A percentile compares a stretch with the other conserved stretches of the same genome.
Conservation (phyloP, 2,113 vertebrate genomes). For the Sisor rabdophorus region DNA sequence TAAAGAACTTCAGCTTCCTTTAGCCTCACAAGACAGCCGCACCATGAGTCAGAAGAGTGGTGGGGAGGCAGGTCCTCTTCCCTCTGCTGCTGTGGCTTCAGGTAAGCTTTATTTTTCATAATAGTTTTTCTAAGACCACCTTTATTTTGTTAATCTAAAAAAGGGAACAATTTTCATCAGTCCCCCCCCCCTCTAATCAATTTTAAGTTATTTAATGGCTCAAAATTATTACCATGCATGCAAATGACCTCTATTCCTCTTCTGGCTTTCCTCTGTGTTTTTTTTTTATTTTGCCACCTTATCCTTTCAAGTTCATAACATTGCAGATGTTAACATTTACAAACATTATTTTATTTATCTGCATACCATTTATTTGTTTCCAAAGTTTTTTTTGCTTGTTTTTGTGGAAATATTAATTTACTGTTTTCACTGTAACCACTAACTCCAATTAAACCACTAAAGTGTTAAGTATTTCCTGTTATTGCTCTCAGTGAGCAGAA, state of each 20-base stretch:
- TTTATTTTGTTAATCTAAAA: slow-evolving; percentile 14
- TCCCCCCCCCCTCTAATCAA: slow-evolving; percentile 27
- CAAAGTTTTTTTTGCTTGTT: neutral
- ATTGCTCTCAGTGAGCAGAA: slow-evolving; percentile 33
- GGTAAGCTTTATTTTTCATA: slow-evolving; percentile 73
- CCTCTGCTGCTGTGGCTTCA: slow-evolving; percentile 89
- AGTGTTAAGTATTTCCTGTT: slow-evolving; percentile 47
- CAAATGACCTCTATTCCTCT: neutral
- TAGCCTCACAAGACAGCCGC: slow-evolving; percentile 80
- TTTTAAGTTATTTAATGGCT: slow-evolving; percentile 7
- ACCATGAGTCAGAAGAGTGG: slow-evolving; percentile 99
- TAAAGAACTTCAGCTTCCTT: slow-evolving; percentile 95
- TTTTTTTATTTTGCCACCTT: neutral
- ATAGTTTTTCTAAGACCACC: slow-evolving; percentile 37
- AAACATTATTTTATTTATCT: slow-evolving; percentile 11
- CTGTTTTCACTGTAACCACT: slow-evolving; percentile 15
- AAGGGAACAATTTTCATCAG: neutral
- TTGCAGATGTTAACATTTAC: neutral
- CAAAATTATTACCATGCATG: neutral
- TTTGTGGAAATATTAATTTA: slow-evolving; percentile 4
- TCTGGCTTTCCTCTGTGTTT: neutral
- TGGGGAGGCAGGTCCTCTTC: slow-evolving; percentile 91
- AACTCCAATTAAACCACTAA: slow-evolving; percentile 31
- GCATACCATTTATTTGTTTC: neutral
- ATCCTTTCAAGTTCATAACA: neutral